phyloP scores from a whole-genome alignment of 2,113 vertebrate genomes.

The Burhinus oedicnemus region DNA sequence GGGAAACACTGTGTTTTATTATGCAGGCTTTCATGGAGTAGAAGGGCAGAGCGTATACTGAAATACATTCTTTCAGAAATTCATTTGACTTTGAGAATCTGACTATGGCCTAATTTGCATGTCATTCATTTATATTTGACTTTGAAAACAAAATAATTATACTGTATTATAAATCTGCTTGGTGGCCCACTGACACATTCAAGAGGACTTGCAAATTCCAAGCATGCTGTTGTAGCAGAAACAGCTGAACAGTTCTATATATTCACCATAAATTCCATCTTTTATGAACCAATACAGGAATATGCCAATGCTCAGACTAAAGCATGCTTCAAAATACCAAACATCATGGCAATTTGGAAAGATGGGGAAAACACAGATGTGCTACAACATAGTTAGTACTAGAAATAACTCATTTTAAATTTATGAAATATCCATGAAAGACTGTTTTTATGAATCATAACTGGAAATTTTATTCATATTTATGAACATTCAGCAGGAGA shows the following conservation, averaged over 20 bases:
- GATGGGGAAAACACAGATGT: background rate
- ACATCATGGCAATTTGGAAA: background rate
- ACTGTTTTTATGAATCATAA: background rate
- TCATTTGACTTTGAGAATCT: background rate
- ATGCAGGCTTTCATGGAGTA: background rate
- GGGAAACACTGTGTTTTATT: background rate
- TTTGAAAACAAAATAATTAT: background rate
- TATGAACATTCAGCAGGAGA: background rate
- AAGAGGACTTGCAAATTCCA: background rate
- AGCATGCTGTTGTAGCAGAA: background rate
- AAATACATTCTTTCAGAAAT: background rate
- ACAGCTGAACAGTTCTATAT: background rate
- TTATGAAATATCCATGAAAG: background rate
- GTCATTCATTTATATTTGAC: background rate
- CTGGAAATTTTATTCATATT: background rate
- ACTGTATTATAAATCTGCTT: background rate
- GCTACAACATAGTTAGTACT: background rate
- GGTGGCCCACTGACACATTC: background rate
- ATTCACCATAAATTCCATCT: background rate
- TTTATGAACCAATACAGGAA: background rate
- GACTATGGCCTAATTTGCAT: background rate
- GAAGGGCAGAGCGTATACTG: background rate
- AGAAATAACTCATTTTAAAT: background rate
- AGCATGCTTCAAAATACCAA: background rate
- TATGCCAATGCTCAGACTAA: background rate